Evolutionary conservation across 2,797 vertebrate species (phyloP), one percentile per base, ranked within the genome.

Genomic region (Chelon labrosus): DNA sequence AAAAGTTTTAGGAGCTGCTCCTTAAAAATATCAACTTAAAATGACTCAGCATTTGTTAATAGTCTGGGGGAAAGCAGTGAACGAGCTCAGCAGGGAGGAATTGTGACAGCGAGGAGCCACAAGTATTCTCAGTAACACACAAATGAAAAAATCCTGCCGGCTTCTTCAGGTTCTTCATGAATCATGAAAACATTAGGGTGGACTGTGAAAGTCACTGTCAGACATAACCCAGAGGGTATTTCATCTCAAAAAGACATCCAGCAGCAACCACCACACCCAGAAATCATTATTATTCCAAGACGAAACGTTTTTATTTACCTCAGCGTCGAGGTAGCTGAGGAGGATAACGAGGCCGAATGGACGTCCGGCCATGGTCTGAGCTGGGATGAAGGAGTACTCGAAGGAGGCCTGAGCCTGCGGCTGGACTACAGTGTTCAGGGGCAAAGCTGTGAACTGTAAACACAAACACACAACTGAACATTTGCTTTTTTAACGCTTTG

Each of bases 381-480:
- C 92, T 1, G 94, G 94, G 85, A 95, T 93, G 70, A 95, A 95
- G 49, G 94, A 95, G 75, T 95, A 95, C 80, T 95, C 94, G 10
- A 95, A 95, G 65, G 94, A 91, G 8, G 94, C 94, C 89, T 95
- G 94, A 52, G 89, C 88, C 81, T 93, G 70, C 2, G 94, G 92
- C 77, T 84, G 90, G 20, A 95, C 88, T 10, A 92, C 69, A 0
- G 88, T 91, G 85, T 83, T 92, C 85, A 95, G 79, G 50, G 93
- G 85, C 84, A 95, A 60, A 38, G 94, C 94, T 87, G 94, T 95
- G 86, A 95, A 95, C 94, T 95, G 53, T 13, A 87, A 71, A 73
- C 31, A 62, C 57, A 55, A 41, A 59, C 57, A 81, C 57, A 81
- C 7, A 1, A 37, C 5, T 46, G 22, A 50, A 39, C 16, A 35